phyloP scores from a whole-genome alignment of 2,113 vertebrate species.

The Eptesicus fuscus region DNA sequence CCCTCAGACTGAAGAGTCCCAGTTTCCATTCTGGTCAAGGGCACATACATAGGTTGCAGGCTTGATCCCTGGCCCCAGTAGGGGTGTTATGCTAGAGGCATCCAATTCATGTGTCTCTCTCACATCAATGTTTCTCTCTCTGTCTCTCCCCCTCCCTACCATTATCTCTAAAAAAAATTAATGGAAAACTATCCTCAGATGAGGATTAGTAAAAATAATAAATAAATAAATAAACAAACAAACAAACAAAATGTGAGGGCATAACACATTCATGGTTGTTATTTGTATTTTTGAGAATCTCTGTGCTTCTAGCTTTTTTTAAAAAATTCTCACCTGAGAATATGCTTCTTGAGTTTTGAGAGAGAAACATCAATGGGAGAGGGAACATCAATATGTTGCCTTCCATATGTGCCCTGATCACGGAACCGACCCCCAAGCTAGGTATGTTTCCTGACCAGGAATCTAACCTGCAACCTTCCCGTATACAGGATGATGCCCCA shows the following conservation, averaged over 20 bases:
- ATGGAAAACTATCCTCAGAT: too few species aligned
- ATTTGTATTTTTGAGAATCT: background rate
- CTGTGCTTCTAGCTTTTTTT: constrained; percentile 32
- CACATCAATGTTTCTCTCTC: too few species aligned
- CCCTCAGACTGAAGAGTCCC: too few species aligned
- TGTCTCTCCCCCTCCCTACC: too few species aligned
- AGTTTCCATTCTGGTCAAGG: too few species aligned
- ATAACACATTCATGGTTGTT: background rate
- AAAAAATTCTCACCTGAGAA: background rate
- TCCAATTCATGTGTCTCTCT: too few species aligned
- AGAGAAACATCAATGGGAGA: background rate
- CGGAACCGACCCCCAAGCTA: background rate
- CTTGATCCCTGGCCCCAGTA: too few species aligned
- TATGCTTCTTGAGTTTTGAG: background rate
- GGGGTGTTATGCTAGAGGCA: too few species aligned
- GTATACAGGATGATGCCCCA: background rate
- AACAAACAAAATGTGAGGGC: background rate
- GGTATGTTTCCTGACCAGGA: background rate
- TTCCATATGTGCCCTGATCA: background rate
- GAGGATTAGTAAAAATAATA: too few species aligned
- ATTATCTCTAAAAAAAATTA: too few species aligned
- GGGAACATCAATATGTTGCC: background rate
- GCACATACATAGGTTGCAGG: too few species aligned
- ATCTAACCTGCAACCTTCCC: background rate
- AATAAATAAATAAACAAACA: too few species aligned